Conservation (phyloP, 2,888 invertebrate species). For the Agapetus fuscipes region DNA sequence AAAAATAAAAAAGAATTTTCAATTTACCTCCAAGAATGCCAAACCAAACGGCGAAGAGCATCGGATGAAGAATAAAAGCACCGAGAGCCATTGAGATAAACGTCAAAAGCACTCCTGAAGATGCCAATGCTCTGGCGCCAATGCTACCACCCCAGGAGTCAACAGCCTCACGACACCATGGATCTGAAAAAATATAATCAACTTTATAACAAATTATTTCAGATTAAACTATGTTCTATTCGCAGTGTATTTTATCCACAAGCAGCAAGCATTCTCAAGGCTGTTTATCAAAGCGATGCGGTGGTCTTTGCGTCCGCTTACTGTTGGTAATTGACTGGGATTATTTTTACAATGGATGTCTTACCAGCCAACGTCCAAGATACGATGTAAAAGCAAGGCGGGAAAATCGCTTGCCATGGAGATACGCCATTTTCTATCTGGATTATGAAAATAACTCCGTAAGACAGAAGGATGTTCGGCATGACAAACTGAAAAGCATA, state of each 20-base stretch:
- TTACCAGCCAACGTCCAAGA: conserved; percentile 38
- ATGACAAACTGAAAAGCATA: conserved; percentile 30
- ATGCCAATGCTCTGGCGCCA: conserved; percentile 36
- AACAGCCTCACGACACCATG: conserved; percentile 42
- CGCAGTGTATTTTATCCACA: too few species aligned
- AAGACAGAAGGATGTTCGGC: conserved; percentile 36
- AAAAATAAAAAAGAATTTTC: conserved; percentile 1
- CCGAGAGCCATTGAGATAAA: conserved; percentile 31
- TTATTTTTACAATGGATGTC: too few species aligned
- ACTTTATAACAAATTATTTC: too few species aligned
- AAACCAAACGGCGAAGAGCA: conserved; percentile 7
- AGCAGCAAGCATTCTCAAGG: too few species aligned
- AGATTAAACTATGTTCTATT: too few species aligned
- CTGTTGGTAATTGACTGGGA: too few species aligned
- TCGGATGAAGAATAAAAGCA: too few species aligned
- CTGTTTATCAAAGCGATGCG: too few species aligned
- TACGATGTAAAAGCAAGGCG: conserved; percentile 34
- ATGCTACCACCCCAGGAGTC: conserved; percentile 39
- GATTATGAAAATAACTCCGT: conserved; percentile 36
- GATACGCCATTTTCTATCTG: conserved; percentile 31
- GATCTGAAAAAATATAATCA: too few species aligned
- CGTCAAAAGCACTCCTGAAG: conserved; percentile 30
- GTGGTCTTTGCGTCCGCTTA: too few species aligned
- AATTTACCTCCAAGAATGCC: conserved; percentile 15
- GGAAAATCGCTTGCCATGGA: conserved; percentile 32